Base-by-base conservation (phyloP, 2,888 invertebrate genomes). In the Drosophila rellima region DNA sequence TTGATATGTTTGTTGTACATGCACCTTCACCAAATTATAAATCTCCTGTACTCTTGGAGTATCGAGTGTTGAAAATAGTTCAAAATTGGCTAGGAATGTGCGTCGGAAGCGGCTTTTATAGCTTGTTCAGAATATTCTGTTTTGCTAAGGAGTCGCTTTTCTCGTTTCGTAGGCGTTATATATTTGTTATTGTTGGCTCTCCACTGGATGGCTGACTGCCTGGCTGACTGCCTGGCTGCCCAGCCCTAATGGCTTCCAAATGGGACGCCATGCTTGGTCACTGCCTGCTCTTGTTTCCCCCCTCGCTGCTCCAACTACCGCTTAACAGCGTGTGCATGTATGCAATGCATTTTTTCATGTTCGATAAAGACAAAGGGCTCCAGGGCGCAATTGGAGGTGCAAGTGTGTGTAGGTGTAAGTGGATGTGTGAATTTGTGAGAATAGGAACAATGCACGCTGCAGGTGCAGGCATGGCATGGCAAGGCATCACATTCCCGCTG, bases 281-380 rank as follows among this genome's bases (percentile, higher is more conserved):
- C 54, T 70, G 65, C 65, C 45, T 59, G n/a, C 11, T 18, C 42
- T 42, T n/a, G 20, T 17, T 26, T 13, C 17, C 17, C 18, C 4
- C 10, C 18, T n/a, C n/a, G 3, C 13, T 2, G 17, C n/a, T 7
- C n/a, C 20, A n/a, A 3, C n/a, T 33, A 11, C 18, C 10, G 18
- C 42, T 42, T 15, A 20, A 31, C 54, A 20, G 15, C 47, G 20
- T 52, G 18, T 62, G 66, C 45, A 51, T 72, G 39, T 80, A 65
- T 79, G 72, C 68, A 75, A 77, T 86, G 81, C 71, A 63, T 69
- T 88, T 79, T 84, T 78, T 82, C 80, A 82, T 72, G 74, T 74
- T 86, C 88, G 65, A 86, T 85, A 86, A 82, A 86, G 88, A 88
- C 77, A 83, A 88, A 70, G 66, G 60, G 60, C 62, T 70, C 23